Percentiles rank a stretch among this genome's conserved stretches.
These are phyloP conservation scores for Limnephilus marmoratus DNA, from an alignment of 2,888 invertebrate genomes.

Conservation along the genomic window DNA sequence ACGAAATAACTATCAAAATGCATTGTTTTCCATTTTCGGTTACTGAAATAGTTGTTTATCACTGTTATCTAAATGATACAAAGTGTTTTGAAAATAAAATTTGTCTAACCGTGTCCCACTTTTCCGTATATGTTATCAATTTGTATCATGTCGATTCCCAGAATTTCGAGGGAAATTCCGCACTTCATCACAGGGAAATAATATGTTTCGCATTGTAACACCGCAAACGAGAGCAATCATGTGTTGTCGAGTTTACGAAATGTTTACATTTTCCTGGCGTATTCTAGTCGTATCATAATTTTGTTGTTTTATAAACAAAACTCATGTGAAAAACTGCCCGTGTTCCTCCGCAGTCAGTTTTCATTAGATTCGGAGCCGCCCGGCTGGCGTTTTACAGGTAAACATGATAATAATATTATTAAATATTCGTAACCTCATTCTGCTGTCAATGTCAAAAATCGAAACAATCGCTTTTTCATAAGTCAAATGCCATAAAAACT, in stretches of 20 bases:
- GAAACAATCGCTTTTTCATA: neutral
- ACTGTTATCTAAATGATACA: too few species aligned
- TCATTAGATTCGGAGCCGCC: constrained; percentile 17
- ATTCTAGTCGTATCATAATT: constrained; percentile 35
- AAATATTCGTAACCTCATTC: constrained; percentile 36
- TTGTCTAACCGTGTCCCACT: too few species aligned
- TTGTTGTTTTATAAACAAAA: constrained; percentile 38
- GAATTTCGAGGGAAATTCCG: neutral
- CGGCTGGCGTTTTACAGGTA: constrained; percentile 40
- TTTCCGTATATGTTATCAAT: too few species aligned
- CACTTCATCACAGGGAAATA: neutral
- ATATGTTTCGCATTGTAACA: neutral
- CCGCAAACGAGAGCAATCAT: neutral
- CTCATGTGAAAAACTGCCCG: constrained; percentile 39
- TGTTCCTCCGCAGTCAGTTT: neutral
- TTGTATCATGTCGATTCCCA: neutral
- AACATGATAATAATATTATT: neutral
- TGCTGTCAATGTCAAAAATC: constrained; percentile 48
- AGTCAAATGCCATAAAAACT: neutral
- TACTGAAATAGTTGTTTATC: too few species aligned
- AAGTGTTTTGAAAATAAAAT: too few species aligned
- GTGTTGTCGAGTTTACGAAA: constrained; percentile 3
- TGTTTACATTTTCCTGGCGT: constrained; percentile 42
- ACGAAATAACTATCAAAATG: too few species aligned
- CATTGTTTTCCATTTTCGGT: too few species aligned